Conservation (phyloP, 2,113 vertebrate species). For the Lathamus discolor region DNA sequence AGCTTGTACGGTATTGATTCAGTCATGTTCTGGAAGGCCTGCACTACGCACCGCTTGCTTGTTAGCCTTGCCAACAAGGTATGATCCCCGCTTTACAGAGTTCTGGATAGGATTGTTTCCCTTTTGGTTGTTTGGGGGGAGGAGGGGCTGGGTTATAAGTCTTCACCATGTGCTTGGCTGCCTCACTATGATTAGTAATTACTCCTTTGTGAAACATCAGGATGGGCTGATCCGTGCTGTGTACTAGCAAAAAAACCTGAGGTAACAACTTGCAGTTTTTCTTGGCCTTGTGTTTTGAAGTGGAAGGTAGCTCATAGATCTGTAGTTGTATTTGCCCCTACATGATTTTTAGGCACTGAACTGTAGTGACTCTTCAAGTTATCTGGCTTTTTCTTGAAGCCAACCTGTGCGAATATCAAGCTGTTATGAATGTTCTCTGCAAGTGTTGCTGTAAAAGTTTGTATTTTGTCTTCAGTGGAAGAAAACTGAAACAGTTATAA, state of each 20-base stretch:
- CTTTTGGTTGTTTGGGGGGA: neutral
- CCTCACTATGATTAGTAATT: neutral
- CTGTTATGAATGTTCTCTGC: constrained; percentile 68
- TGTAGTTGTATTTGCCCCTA: constrained; percentile 28
- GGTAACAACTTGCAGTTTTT: constrained; percentile 37
- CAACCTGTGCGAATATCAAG: constrained; percentile 40
- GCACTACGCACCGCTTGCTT: neutral
- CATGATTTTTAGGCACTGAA: constrained; percentile 47
- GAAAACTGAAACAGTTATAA: constrained; percentile 72
- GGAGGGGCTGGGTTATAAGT: constrained; percentile 2
- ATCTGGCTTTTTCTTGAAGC: constrained; percentile 65
- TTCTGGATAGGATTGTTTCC: neutral
- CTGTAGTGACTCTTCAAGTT: constrained; percentile 63
- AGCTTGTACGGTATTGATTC: neutral
- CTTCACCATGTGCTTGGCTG: constrained; percentile 30
- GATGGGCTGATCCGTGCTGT: neutral
- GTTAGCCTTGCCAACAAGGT: neutral
- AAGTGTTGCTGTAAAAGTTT: constrained; percentile 74
- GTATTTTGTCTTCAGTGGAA: constrained; percentile 70
- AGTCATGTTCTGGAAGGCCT: neutral
- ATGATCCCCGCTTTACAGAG: neutral
- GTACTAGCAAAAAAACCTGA: constrained; percentile 1
- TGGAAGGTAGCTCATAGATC: constrained; percentile 46
- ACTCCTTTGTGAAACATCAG: neutral
- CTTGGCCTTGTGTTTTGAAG: constrained; percentile 45